Conservation (phyloP, 2,888 invertebrate species). For the Hartigia nigra region DNA sequence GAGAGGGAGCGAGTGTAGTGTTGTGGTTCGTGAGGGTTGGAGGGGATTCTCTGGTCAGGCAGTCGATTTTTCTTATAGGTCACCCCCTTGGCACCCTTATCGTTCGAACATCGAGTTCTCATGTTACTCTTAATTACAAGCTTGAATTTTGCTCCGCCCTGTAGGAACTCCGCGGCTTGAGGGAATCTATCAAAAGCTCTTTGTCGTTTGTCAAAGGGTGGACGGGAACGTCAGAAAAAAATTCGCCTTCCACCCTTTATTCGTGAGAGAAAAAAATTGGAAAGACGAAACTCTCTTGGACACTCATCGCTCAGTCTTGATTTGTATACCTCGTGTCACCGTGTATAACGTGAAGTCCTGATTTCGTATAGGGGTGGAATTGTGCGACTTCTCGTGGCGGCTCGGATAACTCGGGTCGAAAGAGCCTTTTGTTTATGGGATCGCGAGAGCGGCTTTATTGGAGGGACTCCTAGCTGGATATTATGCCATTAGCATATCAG, state of each 20-base stretch:
- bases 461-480: slow-evolving; percentile 43
- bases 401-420: slow-evolving; percentile 6
- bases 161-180: slow-evolving; percentile 18
- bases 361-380: neutral
- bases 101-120: slow-evolving; percentile 48
- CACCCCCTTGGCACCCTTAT: slow-evolving; percentile 46
- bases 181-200: slow-evolving; percentile 2
- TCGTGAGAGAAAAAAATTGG: neutral
- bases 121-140: slow-evolving; percentile 60
- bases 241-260: neutral
- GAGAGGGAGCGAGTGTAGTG: slow-evolving; percentile 18
- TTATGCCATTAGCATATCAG: slow-evolving; percentile 60
- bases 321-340: neutral
- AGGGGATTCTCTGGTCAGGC: slow-evolving; percentile 34
- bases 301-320: neutral
- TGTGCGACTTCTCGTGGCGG: neutral
- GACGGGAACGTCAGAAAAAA: neutral
- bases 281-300: neutral
- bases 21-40: slow-evolving; percentile 14
- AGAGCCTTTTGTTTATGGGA: slow-evolving; percentile 35
- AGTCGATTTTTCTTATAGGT: slow-evolving; percentile 62
- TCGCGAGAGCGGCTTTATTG: slow-evolving; percentile 42
- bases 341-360: neutral
- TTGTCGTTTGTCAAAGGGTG: neutral
- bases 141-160: slow-evolving; percentile 51